Evolutionary conservation across 2,888 invertebrate species (phyloP), one percentile per base, ranked within the genome.

Genomic region (Eutolmus rufibarbis): DNA sequence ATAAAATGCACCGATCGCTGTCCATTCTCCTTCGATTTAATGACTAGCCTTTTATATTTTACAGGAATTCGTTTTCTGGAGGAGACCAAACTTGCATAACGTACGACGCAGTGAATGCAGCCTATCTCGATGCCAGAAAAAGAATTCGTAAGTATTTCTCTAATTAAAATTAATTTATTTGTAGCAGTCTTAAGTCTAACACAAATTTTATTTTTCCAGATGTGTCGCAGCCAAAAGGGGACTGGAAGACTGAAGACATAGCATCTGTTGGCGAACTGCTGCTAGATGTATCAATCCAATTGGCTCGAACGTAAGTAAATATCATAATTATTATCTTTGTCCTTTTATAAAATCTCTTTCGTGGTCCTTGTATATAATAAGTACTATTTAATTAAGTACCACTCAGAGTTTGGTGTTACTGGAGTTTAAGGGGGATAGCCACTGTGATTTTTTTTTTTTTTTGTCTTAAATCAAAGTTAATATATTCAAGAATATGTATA

Each of bases 71-170:
- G 34, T 92, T 91, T 90, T 95, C 95, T 90, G 95, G 95, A 79
- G 79, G 79, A 56, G 95, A 95, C 84, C 95, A 96, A 89, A 96
- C 96, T 88, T 98, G 97, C 92, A 97, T 97, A 91, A 97, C 97
- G 5, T 97, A 97, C 92, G 97, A 97, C 90, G 97, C 97, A 85
- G 95, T 97, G 88, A 97, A 97, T 93, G 96, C 96, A 90, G 97
- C 97, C 76, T 97, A 97, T 93, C 93, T 96, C 89, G 97, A 97
- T 91, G 97, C 97, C 82, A 95, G 97, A 90, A 97, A 97, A 92
- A 95, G 97, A 93, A 96, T 97, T 91, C 94, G 97, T 97, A 94
- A 96, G 97, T 96, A 89, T 16, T 28, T 16, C n/a, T 76, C 40
- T 76, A 84, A 16, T 28, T 31, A 86, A 28, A 37, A 28, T 74